A percentile compares a stretch with the other conserved stretches of the same genome.
Evolutionary conservation across 2,113 vertebrate species (phyloP).

Genomic region (Pangasianodon gigas): DNA sequence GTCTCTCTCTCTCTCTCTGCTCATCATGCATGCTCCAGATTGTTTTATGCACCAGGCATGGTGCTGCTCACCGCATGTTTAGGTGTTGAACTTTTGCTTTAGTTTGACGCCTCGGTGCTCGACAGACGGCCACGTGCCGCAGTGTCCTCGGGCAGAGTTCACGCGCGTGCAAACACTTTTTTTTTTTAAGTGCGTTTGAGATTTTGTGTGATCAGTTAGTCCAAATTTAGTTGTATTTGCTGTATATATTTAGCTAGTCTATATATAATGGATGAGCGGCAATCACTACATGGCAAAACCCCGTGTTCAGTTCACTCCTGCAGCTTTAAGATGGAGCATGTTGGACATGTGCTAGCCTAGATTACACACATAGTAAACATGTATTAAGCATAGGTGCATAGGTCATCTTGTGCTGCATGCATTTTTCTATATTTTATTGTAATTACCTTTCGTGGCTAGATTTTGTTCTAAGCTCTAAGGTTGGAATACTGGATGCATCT

Average conservation of each 20-base stretch:
- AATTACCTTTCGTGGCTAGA: too few species aligned
- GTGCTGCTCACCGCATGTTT: not conserved
- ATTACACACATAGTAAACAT: too few species aligned
- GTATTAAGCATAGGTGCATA: not conserved
- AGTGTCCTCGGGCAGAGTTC: conserved; percentile 1
- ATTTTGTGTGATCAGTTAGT: not conserved
- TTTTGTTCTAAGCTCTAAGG: too few species aligned
- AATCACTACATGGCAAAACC: too few species aligned
- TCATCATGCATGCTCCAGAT: too few species aligned
- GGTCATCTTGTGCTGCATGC: too few species aligned
- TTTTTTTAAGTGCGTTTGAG: not conserved
- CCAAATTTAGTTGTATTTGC: not conserved
- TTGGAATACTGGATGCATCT: too few species aligned
- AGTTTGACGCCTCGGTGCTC: conserved; percentile 18
- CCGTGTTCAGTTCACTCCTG: not conserved
- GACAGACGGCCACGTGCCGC: conserved; percentile 54
- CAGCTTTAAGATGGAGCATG: not conserved
- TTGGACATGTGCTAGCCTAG: not conserved
- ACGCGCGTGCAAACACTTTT: not conserved
- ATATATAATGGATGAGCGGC: not conserved
- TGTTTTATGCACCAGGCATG: not conserved
- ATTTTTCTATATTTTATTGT: too few species aligned
- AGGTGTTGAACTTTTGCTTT: conserved; percentile 53
- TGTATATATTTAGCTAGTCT: not conserved
- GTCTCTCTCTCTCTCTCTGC: not conserved